Percentiles rank a stretch among this genome's conserved stretches.
Conservation (phyloP, 2,113 vertebrate genomes). For the Solenodon paradoxus region DNA sequence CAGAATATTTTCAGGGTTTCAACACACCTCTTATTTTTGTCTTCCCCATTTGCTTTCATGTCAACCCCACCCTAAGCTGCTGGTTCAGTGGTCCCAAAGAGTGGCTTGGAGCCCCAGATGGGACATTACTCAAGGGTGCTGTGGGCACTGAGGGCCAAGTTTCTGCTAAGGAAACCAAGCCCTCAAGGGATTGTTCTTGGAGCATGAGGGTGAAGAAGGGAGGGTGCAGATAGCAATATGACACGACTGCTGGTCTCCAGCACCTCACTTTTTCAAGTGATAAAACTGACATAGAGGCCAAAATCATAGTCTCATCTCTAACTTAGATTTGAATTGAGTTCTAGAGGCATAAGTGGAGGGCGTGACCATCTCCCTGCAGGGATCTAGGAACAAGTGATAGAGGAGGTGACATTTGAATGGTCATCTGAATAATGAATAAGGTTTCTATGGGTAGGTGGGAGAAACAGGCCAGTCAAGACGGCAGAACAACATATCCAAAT, state of each 20-base stretch:
- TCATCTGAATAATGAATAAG: background rate
- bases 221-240: background rate
- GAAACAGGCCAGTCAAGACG: background rate
- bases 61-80: slow-evolving; percentile 37
- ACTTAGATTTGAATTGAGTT: background rate
- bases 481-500: background rate
- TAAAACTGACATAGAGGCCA: background rate
- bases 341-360: background rate
- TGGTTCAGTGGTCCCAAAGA: slow-evolving; percentile 21
- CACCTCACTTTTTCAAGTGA: background rate
- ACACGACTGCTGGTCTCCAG: background rate
- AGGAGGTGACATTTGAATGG: background rate
- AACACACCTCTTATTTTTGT: slow-evolving; percentile 66
- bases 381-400: background rate
- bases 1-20: slow-evolving; percentile 65
- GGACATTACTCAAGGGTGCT: slow-evolving; percentile 42
- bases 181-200: background rate
- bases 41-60: slow-evolving; percentile 68
- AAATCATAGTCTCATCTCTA: background rate
- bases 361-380: background rate
- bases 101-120: slow-evolving; percentile 16
- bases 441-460: background rate
- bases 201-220: background rate
- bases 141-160: background rate
- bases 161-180: slow-evolving; percentile 30